phyloP scores from a whole-genome alignment of 2,113 vertebrate genomes.

The Phalacrocorax pelagicus region DNA sequence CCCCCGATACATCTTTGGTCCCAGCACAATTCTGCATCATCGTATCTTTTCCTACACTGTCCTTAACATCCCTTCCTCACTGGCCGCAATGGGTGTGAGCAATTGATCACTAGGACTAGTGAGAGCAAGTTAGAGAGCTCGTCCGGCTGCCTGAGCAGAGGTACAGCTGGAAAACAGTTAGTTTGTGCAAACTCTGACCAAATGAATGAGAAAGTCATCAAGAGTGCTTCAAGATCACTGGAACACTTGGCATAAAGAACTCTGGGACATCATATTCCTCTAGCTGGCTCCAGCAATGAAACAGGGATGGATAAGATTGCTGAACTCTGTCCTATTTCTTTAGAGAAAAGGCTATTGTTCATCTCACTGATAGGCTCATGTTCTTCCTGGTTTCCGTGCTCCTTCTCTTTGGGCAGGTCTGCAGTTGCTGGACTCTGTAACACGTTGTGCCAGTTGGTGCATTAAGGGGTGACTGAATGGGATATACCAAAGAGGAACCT shows the following conservation, averaged over 20 bases:
- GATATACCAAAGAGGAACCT: neutral
- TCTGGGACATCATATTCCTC: neutral
- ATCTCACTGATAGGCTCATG: neutral
- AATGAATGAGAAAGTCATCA: neutral
- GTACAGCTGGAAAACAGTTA: neutral
- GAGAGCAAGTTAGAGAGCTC: neutral
- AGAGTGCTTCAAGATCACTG: neutral
- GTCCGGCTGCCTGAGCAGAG: neutral
- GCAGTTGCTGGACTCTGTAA: neutral
- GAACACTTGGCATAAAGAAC: neutral
- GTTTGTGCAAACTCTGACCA: neutral
- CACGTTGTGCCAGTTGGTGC: neutral
- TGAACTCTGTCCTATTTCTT: neutral
- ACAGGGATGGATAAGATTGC: neutral
- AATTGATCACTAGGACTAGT: neutral
- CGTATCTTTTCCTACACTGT: neutral
- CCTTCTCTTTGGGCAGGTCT: neutral
- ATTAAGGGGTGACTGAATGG: neutral
- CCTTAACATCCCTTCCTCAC: neutral
- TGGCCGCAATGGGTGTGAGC: neutral
- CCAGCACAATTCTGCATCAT: neutral
- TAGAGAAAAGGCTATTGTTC: neutral
- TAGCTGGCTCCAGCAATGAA: neutral
- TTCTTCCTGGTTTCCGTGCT: neutral
- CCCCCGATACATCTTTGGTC: neutral